phyloP scores from a whole-genome alignment of 2,888 invertebrate genomes.

The Acanthosepion lycidas region DNA sequence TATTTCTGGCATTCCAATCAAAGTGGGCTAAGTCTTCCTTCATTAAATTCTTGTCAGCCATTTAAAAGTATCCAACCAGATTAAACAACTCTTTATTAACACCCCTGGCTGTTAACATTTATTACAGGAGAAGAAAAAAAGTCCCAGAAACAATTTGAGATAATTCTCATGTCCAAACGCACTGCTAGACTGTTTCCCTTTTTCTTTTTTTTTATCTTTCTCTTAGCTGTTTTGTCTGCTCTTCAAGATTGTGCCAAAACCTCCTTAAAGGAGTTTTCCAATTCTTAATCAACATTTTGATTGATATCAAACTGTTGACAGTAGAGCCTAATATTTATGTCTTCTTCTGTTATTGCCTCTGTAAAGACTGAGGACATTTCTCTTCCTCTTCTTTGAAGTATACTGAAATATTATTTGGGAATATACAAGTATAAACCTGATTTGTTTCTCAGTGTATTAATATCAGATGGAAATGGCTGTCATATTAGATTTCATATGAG shows the following conservation, averaged over 20 bases:
- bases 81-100: neutral
- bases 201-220: neutral
- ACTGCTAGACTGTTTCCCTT: neutral
- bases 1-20: constrained; percentile 6
- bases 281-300: neutral
- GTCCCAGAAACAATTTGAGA: neutral
- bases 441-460: neutral
- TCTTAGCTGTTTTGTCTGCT: neutral
- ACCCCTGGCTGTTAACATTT: constrained; percentile 9
- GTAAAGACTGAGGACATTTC: neutral
- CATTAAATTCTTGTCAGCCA: neutral
- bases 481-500: too few species aligned
- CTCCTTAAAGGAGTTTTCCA: neutral
- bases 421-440: neutral
- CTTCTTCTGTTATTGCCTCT: neutral
- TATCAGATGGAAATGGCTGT: neutral
- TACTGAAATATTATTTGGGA: neutral
- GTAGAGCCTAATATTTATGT: neutral
- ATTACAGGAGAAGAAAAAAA: neutral
- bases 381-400: neutral
- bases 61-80: neutral
- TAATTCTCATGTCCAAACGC: neutral
- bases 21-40: neutral
- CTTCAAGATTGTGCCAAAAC: neutral
- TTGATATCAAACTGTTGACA: neutral